These are phyloP conservation scores for Drosophila sp. DNA, from an alignment of 1,140 invertebrate genomes.

Conservation along the genomic window DNA sequence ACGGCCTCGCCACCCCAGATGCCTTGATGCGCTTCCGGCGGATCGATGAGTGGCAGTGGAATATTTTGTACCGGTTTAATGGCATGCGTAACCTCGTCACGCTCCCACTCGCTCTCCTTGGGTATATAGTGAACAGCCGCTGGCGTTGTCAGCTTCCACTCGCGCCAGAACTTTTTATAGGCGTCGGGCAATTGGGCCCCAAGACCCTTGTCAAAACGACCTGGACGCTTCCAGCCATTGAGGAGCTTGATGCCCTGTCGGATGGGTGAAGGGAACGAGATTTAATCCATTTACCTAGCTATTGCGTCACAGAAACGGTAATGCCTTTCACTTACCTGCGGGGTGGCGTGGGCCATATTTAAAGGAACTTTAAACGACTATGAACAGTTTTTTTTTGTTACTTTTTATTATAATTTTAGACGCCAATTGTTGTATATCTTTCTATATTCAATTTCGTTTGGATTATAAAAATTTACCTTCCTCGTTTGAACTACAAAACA, in stretches of 20 bases:
- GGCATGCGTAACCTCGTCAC: conserved; percentile 88
- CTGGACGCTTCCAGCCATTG: conserved; percentile 83
- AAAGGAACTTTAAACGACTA: conserved; percentile 19
- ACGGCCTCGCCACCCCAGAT: conserved; percentile 99
- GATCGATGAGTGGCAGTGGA: conserved; percentile 90
- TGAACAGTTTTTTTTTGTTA: conserved; percentile 7
- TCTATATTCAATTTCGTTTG: not conserved
- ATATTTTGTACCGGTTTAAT: conserved; percentile 90
- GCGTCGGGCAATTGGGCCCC: conserved; percentile 90
- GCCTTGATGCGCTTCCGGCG: conserved; percentile 91
- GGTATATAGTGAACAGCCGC: conserved; percentile 94
- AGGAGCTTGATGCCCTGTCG: conserved; percentile 71
- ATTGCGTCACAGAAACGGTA: conserved; percentile 68
- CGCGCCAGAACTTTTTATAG: conserved; percentile 94
- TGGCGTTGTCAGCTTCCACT: conserved; percentile 90
- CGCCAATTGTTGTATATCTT: not conserved
- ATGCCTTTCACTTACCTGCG: conserved; percentile 51
- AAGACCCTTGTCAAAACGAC: conserved; percentile 85
- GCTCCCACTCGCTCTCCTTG: conserved; percentile 88
- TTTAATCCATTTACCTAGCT: conserved; percentile 27
- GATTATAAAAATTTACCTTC: not conserved
- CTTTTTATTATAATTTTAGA: not conserved
- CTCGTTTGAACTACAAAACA: conserved; percentile 1
- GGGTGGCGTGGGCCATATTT: conserved; percentile 66
- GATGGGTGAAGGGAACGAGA: not conserved